Base-by-base conservation (phyloP, 2,113 vertebrate species). In the Nycticebus coucang region DNA sequence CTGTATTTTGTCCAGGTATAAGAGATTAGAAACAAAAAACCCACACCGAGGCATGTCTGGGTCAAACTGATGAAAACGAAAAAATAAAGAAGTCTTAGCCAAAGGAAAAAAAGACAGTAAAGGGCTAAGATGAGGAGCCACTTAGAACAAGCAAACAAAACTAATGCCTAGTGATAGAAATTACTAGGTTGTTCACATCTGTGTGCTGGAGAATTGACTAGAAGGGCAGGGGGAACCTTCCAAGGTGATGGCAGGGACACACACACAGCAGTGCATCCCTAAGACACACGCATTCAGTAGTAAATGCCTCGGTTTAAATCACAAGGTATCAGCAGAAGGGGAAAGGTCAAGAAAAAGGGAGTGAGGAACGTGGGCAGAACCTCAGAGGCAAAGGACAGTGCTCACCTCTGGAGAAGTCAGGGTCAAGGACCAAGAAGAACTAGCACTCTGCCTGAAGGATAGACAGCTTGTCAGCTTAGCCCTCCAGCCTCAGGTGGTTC, bases 181-280 rank as follows among this genome's bases (percentile, higher is more conserved):
- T 4, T 12, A 0, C 3, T 2, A 50, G 3, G 19, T 4, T 14
- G 4, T 14, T 33, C 12, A 14, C 24, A 35, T 22, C 50, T 5
- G 7, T 5, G 55, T 26, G 13, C 33, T 55, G 50, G 45, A 28
- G 28, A 53, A 45, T 7, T 9, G 0, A 9, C 19, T 6, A 7
- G 10, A 33, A 24, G 33, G 12, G 19, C 17, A 0, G 1, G 37
- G 30, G 13, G 37, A 87, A 64, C 14, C 7, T 74, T 74, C 66
- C 1, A 1, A 7, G 45, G 8, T 33, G 30, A 72, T 5, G 3
- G 18, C 21, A 53, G 18, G 57, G 45, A 68, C 1, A 28, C 2
- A 17, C 2, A 17, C 2, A 53, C 45, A 8, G 5, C 71, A 68
- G 2, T 3, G 3, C 18, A 21, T 30, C 19, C 22, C 5, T 57